Evolutionary conservation across 2,888 invertebrate species (phyloP), one percentile per base, ranked within the genome.

Genomic region (Clivina fossor): DNA sequence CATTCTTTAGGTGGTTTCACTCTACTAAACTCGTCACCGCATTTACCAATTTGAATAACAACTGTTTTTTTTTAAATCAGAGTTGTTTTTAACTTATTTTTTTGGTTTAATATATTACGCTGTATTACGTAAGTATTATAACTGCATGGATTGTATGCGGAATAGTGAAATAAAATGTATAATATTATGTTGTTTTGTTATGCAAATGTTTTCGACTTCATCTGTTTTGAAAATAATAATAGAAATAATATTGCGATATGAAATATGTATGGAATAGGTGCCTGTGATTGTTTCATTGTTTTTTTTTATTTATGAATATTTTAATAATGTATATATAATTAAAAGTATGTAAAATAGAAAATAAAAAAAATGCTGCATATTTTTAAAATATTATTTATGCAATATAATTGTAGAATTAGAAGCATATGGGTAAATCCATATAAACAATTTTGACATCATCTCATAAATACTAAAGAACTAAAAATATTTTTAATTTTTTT

Each of bases 31-130:
- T n/a, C n/a, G n/a, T n/a, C 62, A 64, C 66, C 65, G 66, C 67
- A 65, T 66, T 16, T 13, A 47, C 22, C 38, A 49, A n/a, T 49
- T 49, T 49, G 40, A 49, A 49, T 49, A 49, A 28, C 38, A 48
- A 48, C 48, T 38, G 49, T 24, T 48, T 49, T 49, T 49, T 40
- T 32, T 38, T 28, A 11, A n/a, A n/a, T n/a, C n/a, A n/a, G n/a
- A n/a, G n/a, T n/a, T n/a, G n/a, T n/a, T n/a, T n/a, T n/a, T 13
- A 4, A 2, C 4, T n/a, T n/a, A n/a, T n/a, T n/a, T n/a, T n/a
- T n/a, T n/a, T n/a, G n/a, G n/a, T n/a, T n/a, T n/a, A n/a, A n/a
- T n/a, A n/a, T n/a, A n/a, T n/a, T n/a, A n/a, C n/a, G n/a, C n/a
- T n/a, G n/a, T n/a, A n/a, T n/a, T n/a, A n/a, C n/a, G n/a, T n/a